phyloP scores from a whole-genome alignment of 1,140 invertebrate species.

The Eupeodes corollae region DNA sequence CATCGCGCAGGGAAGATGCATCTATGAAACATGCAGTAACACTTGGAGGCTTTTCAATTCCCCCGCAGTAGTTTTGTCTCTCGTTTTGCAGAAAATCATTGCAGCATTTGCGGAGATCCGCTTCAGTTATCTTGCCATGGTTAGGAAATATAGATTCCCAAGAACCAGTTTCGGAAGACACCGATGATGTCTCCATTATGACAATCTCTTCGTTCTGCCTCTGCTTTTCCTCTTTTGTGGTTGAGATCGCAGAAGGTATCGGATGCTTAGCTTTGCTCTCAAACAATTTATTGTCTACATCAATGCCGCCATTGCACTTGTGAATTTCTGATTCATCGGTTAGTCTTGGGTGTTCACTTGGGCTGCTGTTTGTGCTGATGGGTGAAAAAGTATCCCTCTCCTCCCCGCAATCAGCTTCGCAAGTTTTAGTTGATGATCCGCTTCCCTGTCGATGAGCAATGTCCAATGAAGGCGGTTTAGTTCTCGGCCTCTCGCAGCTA shows the following conservation, averaged over 20 bases:
- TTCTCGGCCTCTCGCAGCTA: too few species aligned
- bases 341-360: slow-evolving; percentile 1
- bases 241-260: slow-evolving; percentile 4
- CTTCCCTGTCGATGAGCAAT: slow-evolving; percentile 14
- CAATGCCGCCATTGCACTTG: background rate
- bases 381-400: slow-evolving; percentile 33
- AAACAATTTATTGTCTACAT: background rate
- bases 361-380: slow-evolving; percentile 6
- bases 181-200: slow-evolving; percentile 45
- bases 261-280: background rate
- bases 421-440: slow-evolving; percentile 22
- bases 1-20: slow-evolving; percentile 57
- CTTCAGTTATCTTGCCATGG: slow-evolving; percentile 8
- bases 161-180: slow-evolving; percentile 48
- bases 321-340: background rate
- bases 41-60: background rate
- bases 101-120: slow-evolving; percentile 7
- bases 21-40: slow-evolving; percentile 54
- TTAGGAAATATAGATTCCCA: slow-evolving; percentile 47
- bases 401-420: slow-evolving; percentile 28
- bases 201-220: slow-evolving; percentile 57
- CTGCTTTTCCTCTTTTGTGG: slow-evolving; percentile 56
- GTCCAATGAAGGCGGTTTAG: slow-evolving; percentile 6
- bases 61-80: slow-evolving; percentile 1
- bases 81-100: slow-evolving; percentile 9